A percentile compares a stretch with the other conserved stretches of the same genome.
Evolutionary conservation across 2,888 invertebrate genomes (phyloP).

Genomic region (Eumerus sabulonum): DNA sequence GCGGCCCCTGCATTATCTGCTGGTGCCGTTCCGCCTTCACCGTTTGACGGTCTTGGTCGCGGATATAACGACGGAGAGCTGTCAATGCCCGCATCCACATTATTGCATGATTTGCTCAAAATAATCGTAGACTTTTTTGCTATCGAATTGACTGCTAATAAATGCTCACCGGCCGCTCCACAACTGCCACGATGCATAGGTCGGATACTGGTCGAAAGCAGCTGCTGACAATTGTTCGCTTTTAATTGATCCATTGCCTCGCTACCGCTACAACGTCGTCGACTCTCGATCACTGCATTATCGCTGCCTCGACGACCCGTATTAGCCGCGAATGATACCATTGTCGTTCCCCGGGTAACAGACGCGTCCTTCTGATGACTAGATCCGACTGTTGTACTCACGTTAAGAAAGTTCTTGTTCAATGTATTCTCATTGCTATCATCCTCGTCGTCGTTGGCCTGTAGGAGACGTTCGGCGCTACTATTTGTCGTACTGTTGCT

Average conservation of each 20-base stretch:
- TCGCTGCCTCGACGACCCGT: constrained; percentile 69
- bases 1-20: constrained; percentile 39
- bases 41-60: constrained; percentile 19
- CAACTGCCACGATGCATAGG: constrained; percentile 77
- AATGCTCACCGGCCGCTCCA: constrained; percentile 76
- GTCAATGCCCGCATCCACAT: constrained; percentile 72
- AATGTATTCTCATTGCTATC: constrained; percentile 68
- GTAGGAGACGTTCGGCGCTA: constrained; percentile 71
- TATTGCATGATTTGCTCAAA: constrained; percentile 77
- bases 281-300: constrained; percentile 70
- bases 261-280: constrained; percentile 54
- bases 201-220: constrained; percentile 68
- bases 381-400: constrained; percentile 55
- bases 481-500: constrained; percentile 70
- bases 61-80: constrained; percentile 68
- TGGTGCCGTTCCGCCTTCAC: constrained; percentile 60
- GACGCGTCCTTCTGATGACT: constrained; percentile 66
- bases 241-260: constrained; percentile 72
- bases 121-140: constrained; percentile 78
- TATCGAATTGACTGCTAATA: constrained; percentile 76
- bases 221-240: constrained; percentile 74
- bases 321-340: constrained; percentile 62
- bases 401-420: constrained; percentile 56
- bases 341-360: constrained; percentile 34
- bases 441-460: constrained; percentile 68